Evolutionary conservation across 2,888 invertebrate genomes (phyloP).

Genomic region (Eilema griseolum): DNA sequence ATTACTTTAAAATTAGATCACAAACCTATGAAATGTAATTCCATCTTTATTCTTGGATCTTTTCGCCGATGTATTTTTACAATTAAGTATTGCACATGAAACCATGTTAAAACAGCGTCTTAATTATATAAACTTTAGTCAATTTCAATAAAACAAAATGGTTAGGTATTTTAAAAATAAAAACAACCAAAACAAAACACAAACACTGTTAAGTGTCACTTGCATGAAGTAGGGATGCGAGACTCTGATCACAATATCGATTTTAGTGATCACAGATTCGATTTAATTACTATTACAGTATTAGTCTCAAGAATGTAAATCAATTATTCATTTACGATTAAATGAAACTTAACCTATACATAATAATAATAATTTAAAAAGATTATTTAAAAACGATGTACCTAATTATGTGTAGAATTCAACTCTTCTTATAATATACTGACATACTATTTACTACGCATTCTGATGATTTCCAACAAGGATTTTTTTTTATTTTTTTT

Average conservation of each 20-base stretch:
- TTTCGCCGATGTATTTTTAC: conserved; percentile 75
- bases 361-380: too few relatives aligned
- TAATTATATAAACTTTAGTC: not conserved
- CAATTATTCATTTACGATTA: not conserved
- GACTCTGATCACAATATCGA: not conserved
- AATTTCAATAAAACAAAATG: not conserved
- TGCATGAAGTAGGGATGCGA: not conserved
- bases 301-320: not conserved
- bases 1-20: not conserved
- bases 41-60: conserved; percentile 76
- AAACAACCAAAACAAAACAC: not conserved
- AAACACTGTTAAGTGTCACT: too few relatives aligned
- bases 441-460: too few relatives aligned
- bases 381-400: too few relatives aligned
- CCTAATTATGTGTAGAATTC: too few relatives aligned
- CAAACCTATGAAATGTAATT: conserved; percentile 77
- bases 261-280: not conserved
- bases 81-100: conserved; percentile 71
- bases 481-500: too few relatives aligned
- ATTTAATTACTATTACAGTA: not conserved
- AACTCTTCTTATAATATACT: too few relatives aligned
- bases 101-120: conserved; percentile 62
- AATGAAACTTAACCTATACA: not conserved
- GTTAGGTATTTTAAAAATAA: not conserved
- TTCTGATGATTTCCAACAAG: too few relatives aligned